Conservation (phyloP, 2,888 invertebrate genomes). For the Sminthurides aquaticus region DNA sequence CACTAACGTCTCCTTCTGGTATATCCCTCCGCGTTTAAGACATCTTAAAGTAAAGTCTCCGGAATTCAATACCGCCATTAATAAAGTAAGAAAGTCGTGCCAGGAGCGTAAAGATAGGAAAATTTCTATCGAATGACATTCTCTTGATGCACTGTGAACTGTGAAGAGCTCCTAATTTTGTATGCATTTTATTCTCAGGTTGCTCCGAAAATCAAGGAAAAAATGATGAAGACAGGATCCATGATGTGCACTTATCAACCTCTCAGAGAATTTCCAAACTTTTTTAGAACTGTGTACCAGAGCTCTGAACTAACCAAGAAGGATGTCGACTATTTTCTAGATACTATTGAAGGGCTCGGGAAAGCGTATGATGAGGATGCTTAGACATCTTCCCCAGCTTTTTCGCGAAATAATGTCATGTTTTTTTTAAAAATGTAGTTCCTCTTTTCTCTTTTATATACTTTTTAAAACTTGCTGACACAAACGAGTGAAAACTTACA, state of each 20-base stretch:
- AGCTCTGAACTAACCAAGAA: conserved; percentile 73
- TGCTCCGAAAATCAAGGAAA: conserved; percentile 86
- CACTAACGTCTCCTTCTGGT: conserved; percentile 95
- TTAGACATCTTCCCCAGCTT: too few relatives aligned
- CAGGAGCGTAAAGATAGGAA: not conserved
- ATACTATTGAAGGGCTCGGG: conserved; percentile 80
- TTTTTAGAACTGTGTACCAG: conserved; percentile 89
- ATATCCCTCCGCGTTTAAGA: conserved; percentile 67
- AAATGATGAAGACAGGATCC: conserved; percentile 88
- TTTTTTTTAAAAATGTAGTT: too few relatives aligned
- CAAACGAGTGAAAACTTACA: too few relatives aligned
- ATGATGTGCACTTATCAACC: conserved; percentile 97
- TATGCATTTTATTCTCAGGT: too few relatives aligned
- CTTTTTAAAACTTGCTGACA: too few relatives aligned
- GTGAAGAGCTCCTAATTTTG: not conserved
- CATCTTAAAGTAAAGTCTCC: conserved; percentile 24
- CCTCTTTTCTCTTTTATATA: too few relatives aligned
- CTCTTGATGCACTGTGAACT: not conserved
- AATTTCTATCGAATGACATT: not conserved
- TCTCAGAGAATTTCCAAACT: conserved; percentile 74
- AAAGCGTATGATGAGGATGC: conserved; percentile 49
- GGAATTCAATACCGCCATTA: conserved; percentile 37
- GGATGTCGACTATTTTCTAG: conserved; percentile 79
- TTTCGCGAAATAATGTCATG: too few relatives aligned
- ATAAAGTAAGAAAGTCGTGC: conserved; percentile 26